Conservation (phyloP, 2,113 vertebrate genomes). For the Calidris pygmaea region DNA sequence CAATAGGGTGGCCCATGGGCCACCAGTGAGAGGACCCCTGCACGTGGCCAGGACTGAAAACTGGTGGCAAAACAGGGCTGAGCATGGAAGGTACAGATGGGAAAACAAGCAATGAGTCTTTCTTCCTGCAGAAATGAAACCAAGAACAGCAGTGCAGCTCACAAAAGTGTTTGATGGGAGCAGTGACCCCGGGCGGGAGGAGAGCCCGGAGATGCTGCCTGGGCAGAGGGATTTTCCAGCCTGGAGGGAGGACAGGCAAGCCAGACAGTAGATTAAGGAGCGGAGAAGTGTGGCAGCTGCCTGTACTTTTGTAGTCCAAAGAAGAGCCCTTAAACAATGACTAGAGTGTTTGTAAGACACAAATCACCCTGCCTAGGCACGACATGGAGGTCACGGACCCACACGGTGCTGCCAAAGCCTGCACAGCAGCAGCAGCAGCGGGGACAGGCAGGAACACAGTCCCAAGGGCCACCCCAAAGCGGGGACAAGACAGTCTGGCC, state of each 20-base stretch:
- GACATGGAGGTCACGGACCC: not conserved
- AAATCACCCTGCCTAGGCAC: not conserved
- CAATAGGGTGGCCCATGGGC: rapidly evolving
- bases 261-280: not conserved
- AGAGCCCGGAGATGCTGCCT: not conserved
- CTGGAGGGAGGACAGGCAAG: not conserved
- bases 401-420: rapidly evolving
- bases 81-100: not conserved
- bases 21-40: not conserved
- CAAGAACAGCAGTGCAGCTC: not conserved
- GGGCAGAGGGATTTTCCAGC: not conserved
- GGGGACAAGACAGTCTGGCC: not conserved
- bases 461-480: rapidly evolving
- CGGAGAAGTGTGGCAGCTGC: not conserved
- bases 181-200: not conserved
- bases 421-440: not conserved
- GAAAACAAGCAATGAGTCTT: rapidly evolving
- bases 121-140: not conserved
- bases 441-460: not conserved
- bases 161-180: rapidly evolving
- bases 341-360: not conserved
- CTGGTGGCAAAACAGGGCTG: not conserved
- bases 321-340: not conserved
- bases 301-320: not conserved
- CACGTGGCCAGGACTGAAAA: not conserved